These are phyloP conservation scores for Takifugu flavidus DNA, from an alignment of 2,113 vertebrate species.

Conservation along the genomic window DNA sequence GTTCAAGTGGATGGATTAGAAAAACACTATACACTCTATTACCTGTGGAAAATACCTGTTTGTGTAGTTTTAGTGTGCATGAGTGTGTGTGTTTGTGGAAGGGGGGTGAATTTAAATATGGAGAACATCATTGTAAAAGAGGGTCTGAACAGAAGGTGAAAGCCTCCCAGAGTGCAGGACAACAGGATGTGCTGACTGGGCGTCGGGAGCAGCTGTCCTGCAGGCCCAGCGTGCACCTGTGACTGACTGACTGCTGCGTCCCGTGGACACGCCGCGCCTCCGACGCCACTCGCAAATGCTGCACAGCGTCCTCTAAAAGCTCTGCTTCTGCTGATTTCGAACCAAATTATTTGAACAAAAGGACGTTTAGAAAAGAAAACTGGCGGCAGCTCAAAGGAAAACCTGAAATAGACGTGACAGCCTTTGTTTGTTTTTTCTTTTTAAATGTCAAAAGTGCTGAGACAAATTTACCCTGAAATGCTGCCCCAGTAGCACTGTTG, in stretches of 20 bases:
- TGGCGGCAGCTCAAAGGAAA: constrained; percentile 36
- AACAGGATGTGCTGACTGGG: constrained; percentile 11
- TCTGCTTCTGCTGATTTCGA: constrained; percentile 35
- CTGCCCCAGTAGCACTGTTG: constrained; percentile 49
- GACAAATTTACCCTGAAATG: constrained; percentile 70
- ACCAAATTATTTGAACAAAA: constrained; percentile 47
- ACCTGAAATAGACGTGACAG: constrained; percentile 66
- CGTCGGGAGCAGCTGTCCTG: constrained; percentile 14
- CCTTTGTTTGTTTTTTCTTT: constrained; percentile 54
- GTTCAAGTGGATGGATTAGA: too few relatives aligned
- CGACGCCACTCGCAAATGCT: constrained; percentile 49
- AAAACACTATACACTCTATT: too few relatives aligned
- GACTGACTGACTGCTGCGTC: constrained; percentile 54
- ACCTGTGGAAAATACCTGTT: neutral
- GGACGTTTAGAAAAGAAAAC: constrained; percentile 6
- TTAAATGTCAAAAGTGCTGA: constrained; percentile 62
- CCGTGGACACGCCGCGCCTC: constrained; percentile 39
- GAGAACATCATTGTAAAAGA: too few relatives aligned
- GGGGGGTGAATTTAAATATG: too few relatives aligned
- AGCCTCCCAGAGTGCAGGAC: neutral
- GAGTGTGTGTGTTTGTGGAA: too few relatives aligned
- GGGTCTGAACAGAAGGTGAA: neutral
- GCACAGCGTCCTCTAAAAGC: constrained; percentile 32
- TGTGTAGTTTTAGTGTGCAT: too few relatives aligned
- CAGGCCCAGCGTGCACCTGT: constrained; percentile 35